Percentiles rank a stretch among this genome's conserved stretches.
phyloP scores from a whole-genome alignment of 1,140 invertebrate genomes.

The Colletes latitarsis region DNA sequence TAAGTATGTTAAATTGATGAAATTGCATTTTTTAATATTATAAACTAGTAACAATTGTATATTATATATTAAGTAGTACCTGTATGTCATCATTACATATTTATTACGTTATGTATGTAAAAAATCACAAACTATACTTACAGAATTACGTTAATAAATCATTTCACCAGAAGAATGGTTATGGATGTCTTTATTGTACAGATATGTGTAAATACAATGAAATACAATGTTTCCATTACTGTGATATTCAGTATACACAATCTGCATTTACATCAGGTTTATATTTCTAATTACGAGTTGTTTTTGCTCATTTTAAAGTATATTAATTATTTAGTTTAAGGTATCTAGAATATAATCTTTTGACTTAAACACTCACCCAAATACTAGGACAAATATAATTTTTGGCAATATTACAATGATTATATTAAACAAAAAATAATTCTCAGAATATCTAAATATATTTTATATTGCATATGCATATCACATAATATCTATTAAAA shows the following conservation, averaged over 20 bases:
- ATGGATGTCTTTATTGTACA: slow-evolving; percentile 73
- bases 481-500: slow-evolving; percentile 63
- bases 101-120: slow-evolving; percentile 1
- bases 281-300: slow-evolving; percentile 58
- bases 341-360: slow-evolving; percentile 47
- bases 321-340: slow-evolving; percentile 31
- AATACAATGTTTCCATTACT: slow-evolving; percentile 60
- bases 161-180: slow-evolving; percentile 24
- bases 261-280: slow-evolving; percentile 52
- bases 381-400: slow-evolving; percentile 31
- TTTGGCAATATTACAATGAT: slow-evolving; percentile 34
- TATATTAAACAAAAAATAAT: slow-evolving; percentile 47
- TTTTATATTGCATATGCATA: slow-evolving; percentile 39
- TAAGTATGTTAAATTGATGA: slow-evolving; percentile 7
- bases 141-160: slow-evolving; percentile 36
- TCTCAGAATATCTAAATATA: slow-evolving; percentile 62
- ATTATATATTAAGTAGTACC: slow-evolving; percentile 4
- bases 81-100: neutral
- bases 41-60: neutral
- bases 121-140: neutral
- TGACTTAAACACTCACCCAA: slow-evolving; percentile 39
- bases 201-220: slow-evolving; percentile 74
- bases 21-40: neutral
- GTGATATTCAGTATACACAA: slow-evolving; percentile 54
- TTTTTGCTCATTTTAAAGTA: slow-evolving; percentile 25